Conservation (phyloP, 1,140 invertebrate genomes). For the Bombus superbus region DNA sequence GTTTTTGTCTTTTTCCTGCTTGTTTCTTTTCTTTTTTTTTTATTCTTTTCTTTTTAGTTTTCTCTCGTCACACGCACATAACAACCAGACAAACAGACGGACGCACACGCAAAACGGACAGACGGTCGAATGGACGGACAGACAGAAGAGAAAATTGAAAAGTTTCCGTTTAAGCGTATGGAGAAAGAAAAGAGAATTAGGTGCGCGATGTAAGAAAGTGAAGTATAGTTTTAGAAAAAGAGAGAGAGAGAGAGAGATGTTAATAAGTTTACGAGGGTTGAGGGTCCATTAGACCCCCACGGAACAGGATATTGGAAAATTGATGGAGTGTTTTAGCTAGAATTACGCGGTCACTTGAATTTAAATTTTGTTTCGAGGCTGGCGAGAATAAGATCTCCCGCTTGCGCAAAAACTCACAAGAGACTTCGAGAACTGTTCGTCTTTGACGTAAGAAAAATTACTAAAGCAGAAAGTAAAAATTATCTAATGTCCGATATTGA, state of each 20-base stretch:
- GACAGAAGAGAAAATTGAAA: constrained; percentile 13
- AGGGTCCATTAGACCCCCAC: constrained; percentile 16
- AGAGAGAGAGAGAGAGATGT: not conserved
- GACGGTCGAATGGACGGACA: constrained; percentile 37
- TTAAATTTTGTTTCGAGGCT: not conserved
- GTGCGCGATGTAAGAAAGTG: not conserved
- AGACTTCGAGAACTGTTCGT: not conserved
- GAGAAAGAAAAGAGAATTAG: constrained; percentile 25
- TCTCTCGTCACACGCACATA: constrained; percentile 21
- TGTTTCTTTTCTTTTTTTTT: constrained; percentile 13
- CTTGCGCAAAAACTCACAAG: not conserved
- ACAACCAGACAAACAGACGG: constrained; percentile 59
- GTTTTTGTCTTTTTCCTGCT: not conserved
- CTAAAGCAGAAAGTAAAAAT: not conserved
- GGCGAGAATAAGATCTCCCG: not conserved
- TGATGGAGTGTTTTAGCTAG: constrained; percentile 11
- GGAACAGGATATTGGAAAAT: constrained; percentile 37
- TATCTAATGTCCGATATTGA: not conserved
- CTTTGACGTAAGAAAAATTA: no score
- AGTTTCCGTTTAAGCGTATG: constrained; percentile 6
- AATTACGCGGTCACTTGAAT: constrained; percentile 34
- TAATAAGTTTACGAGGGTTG: constrained; percentile 50
- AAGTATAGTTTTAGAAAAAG: constrained; percentile 31
- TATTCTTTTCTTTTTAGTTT: constrained; percentile 39
- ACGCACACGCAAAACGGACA: constrained; percentile 45